phyloP scores from a whole-genome alignment of 2,888 invertebrate genomes.

The Tillus elongatus region DNA sequence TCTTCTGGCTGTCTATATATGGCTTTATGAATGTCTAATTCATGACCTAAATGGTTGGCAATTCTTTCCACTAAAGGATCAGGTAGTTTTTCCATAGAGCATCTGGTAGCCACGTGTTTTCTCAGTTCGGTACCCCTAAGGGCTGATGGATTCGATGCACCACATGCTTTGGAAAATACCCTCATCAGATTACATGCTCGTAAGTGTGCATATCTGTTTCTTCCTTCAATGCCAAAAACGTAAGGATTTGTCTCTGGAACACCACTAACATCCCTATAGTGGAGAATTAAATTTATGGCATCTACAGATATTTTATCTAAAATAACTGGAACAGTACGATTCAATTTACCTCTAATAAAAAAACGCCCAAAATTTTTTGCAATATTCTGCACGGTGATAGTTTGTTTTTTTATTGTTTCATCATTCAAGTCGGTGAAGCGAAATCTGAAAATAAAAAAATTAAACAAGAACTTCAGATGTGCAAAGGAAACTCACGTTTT shows the following conservation, averaged over 20 bases:
- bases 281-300: constrained; percentile 7
- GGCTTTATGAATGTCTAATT: too few species aligned
- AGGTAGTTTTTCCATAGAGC: too few species aligned
- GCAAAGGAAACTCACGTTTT: too few species aligned
- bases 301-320: constrained; percentile 6
- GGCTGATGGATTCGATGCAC: constrained; percentile 3
- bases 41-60: too few species aligned
- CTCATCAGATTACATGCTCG: constrained; percentile 19
- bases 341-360: constrained; percentile 12
- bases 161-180: constrained; percentile 12
- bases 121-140: constrained; percentile 8
- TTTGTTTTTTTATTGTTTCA: too few species aligned
- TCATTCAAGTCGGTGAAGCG: too few species aligned
- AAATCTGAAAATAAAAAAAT: too few species aligned
- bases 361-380: constrained; percentile 10
- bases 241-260: constrained; percentile 9
- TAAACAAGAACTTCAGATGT: too few species aligned
- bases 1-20: too few species aligned
- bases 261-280: constrained; percentile 7
- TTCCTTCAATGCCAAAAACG: constrained; percentile 10
- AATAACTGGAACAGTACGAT: constrained; percentile 11
- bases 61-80: too few species aligned
- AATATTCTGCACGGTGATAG: constrained; percentile 4
- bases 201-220: constrained; percentile 20
- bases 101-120: constrained; percentile 10